phyloP scores from a whole-genome alignment of 37 sponge, comb jelly and placozoan genomes.

The Lycopodina hypogea region DNA sequence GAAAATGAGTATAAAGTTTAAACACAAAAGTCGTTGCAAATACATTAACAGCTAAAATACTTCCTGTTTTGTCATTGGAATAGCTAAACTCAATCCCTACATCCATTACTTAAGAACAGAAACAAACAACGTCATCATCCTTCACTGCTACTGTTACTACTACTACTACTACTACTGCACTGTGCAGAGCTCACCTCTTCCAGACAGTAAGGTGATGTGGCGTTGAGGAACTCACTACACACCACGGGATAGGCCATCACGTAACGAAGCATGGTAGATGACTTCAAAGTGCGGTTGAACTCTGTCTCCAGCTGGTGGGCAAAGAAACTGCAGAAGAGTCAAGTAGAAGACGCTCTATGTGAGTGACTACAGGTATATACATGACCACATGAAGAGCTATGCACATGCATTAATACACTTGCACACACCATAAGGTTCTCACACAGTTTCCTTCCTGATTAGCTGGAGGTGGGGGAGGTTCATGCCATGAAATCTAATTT shows the following conservation, averaged over 20 bases:
- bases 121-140: too few relatives aligned
- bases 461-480: too few relatives aligned
- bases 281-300: conserved; percentile 55
- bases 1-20: too few relatives aligned
- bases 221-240: conserved; percentile 78
- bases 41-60: too few relatives aligned
- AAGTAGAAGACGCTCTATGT: not conserved
- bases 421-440: too few relatives aligned
- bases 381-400: not conserved
- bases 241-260: conserved; percentile 80
- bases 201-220: conserved; percentile 66
- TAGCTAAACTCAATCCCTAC: too few relatives aligned
- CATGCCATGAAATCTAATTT: too few relatives aligned
- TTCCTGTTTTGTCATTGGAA: too few relatives aligned
- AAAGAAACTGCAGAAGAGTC: conserved; percentile 47
- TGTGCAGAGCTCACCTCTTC: conserved; percentile 67
- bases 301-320: conserved; percentile 50
- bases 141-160: not conserved
- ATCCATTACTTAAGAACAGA: too few relatives aligned
- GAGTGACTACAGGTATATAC: not conserved
- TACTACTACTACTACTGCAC: not conserved
- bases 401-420: not conserved
- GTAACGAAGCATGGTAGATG: conserved; percentile 27
- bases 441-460: too few relatives aligned
- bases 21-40: too few relatives aligned